Base-by-base conservation (phyloP, 2,797 vertebrate species). In the Enteromius trimaculatus region DNA sequence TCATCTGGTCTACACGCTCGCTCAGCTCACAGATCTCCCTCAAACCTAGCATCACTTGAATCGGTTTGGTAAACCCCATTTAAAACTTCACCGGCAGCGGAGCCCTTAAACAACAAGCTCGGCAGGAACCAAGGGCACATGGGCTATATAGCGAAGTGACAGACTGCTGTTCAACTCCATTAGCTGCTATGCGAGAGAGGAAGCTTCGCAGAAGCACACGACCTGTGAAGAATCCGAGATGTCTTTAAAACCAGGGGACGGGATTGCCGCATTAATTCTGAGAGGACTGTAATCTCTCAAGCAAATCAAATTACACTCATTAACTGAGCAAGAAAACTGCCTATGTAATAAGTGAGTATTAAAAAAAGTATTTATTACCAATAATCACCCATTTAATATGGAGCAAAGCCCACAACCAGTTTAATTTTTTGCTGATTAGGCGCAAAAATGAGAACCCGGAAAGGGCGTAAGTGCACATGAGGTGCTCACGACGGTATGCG, bases 221-320 rank as follows among this genome's bases (percentile, higher is more conserved):
- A 98, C 97, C 97, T 98, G 97, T 98, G 97, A 99, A 98, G 97
- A 98, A 97, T 97, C 97, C 94, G 92, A 96, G 97, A 98, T 98
- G 96, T 97, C 96, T 96, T 97, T 99, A 97, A 96, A 97, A 97
- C 96, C 97, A 92, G 95, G 95, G 97, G 97, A 93, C 95, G 96
- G 66, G 97, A 96, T 95, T 97, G 97, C 96, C 90, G 96, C 97
- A 99, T 99, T 99, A 98, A 99, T 99, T 99, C 97, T 96, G 95
- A 79, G 95, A 96, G 96, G 97, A 97, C 96, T 95, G 96, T 95
- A 97, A 98, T 98, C 97, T 96, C 97, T 99, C 97, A 97, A 98
- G 96, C 98, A 98, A 97, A 97, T 97, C 97, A 98, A 98, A 99
- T 99, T 98, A 97, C 97, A 96, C 96, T 99, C 97, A 99, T 99